Conservation (phyloP, 2,113 vertebrate species). For the Polypterus senegalus region DNA sequence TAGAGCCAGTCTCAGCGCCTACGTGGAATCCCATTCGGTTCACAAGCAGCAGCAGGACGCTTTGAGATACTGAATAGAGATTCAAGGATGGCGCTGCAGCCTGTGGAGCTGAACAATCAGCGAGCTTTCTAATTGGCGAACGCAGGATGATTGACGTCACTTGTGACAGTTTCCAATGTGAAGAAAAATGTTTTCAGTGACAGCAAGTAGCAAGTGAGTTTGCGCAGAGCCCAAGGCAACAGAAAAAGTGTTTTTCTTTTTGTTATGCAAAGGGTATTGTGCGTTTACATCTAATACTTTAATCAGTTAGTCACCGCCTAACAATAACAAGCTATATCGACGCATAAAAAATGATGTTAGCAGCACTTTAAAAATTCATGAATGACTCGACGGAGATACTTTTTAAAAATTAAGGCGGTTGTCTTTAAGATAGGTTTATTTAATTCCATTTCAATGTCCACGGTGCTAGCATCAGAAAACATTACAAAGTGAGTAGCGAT, state of each 20-base stretch:
- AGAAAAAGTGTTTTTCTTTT: constrained; percentile 30
- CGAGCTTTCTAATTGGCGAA: constrained; percentile 68
- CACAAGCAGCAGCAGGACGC: constrained; percentile 76
- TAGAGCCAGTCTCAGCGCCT: constrained; percentile 60
- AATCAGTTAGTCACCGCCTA: constrained; percentile 1
- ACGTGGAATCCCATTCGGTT: constrained; percentile 68
- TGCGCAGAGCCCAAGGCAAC: constrained; percentile 47
- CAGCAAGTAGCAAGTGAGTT: constrained; percentile 47
- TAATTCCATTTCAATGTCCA: no score
- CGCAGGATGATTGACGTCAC: constrained; percentile 69
- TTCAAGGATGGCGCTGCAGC: constrained; percentile 63
- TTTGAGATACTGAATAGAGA: constrained; percentile 75
- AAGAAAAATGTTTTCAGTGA: constrained; percentile 58
- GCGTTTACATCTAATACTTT: constrained; percentile 37
- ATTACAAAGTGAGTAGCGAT: no score
- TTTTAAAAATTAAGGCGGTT: no score
- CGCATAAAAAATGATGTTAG: no score
- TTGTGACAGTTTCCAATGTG: constrained; percentile 66
- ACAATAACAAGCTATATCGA: no score
- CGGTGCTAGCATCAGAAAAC: no score
- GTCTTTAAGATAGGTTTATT: no score
- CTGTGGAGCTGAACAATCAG: constrained; percentile 77
- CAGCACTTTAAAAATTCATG: no score
- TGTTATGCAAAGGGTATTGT: constrained; percentile 55
- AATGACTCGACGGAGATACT: no score